These are phyloP conservation scores for Melipona beecheii DNA, from an alignment of 2,888 invertebrate genomes.

Conservation along the genomic window DNA sequence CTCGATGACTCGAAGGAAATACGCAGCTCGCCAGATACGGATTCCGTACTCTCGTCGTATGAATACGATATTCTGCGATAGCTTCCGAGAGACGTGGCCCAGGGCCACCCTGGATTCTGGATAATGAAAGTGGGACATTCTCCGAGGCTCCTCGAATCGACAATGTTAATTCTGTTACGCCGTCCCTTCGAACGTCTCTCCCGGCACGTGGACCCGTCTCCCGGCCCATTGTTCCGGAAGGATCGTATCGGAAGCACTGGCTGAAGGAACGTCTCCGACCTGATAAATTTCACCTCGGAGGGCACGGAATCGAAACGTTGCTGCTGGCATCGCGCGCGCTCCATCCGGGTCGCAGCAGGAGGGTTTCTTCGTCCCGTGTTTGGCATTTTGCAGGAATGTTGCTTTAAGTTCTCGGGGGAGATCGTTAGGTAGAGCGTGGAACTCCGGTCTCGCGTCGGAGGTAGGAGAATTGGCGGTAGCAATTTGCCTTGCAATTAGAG, in stretches of 20 bases:
- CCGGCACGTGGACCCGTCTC: not conserved
- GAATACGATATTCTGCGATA: constrained; percentile 46
- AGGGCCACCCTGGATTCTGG: constrained; percentile 12
- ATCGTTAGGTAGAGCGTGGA: not conserved
- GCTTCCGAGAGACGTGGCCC: constrained; percentile 23
- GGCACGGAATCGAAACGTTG: constrained; percentile 4
- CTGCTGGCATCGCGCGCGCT: too few relatives aligned
- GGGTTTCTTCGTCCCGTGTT: constrained; percentile 1
- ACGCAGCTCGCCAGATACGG: constrained; percentile 13
- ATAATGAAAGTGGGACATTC: constrained; percentile 56
- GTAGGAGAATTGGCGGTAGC: not conserved
- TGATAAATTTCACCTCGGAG: constrained; percentile 28
- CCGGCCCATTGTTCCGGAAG: constrained; percentile 7
- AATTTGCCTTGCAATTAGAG: not conserved
- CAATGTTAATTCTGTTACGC: constrained; percentile 52
- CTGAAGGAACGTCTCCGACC: constrained; percentile 23
- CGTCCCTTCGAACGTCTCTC: constrained; percentile 3
- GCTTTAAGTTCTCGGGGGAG: not conserved
- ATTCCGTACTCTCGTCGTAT: constrained; percentile 33
- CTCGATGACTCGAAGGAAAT: constrained; percentile 19
- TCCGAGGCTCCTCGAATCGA: constrained; percentile 30
- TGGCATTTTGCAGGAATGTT: constrained; percentile 1
- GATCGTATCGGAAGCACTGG: not conserved
- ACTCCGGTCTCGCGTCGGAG: not conserved
- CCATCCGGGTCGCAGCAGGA: constrained; percentile 1